A percentile compares a stretch with the other conserved stretches of the same genome.
These are phyloP conservation scores for Varecia variegata DNA, from an alignment of 2,797 vertebrate genomes.

Conservation along the genomic window DNA sequence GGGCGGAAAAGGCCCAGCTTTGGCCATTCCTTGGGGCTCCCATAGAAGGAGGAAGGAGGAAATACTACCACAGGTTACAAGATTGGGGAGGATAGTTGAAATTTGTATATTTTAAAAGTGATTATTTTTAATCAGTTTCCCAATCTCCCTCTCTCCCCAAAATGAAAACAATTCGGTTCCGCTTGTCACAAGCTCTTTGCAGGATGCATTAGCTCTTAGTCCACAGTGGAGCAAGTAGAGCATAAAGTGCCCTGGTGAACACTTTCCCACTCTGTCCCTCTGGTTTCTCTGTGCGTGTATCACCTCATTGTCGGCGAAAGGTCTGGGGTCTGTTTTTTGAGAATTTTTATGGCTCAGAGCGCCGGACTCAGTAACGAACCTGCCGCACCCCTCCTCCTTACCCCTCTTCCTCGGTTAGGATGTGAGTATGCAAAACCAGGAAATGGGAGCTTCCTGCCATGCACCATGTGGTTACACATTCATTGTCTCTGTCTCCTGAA, in stretches of 20 bases:
- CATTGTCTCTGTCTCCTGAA: neutral
- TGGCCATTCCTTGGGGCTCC: neutral
- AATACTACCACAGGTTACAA: neutral
- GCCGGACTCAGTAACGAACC: neutral
- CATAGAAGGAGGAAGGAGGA: neutral
- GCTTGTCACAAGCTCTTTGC: neutral
- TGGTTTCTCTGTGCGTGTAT: neutral
- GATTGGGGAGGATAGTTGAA: neutral
- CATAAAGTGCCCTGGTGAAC: neutral
- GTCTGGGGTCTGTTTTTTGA: neutral
- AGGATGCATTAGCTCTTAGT: neutral
- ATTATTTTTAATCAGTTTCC: neutral
- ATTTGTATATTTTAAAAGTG: neutral
- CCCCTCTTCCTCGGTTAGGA: neutral
- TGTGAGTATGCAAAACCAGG: neutral
- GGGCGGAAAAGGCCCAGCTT: neutral
- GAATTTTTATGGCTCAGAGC: too few species aligned
- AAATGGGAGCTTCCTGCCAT: neutral
- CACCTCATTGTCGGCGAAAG: neutral
- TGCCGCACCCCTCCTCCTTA: too few species aligned
- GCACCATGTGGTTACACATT: neutral
- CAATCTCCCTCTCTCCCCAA: neutral
- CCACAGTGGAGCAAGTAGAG: neutral
- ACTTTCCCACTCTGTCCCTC: neutral
- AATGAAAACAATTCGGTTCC: neutral